Conservation (phyloP, 1,140 invertebrate species). For the Heliconius melpomene region DNA sequence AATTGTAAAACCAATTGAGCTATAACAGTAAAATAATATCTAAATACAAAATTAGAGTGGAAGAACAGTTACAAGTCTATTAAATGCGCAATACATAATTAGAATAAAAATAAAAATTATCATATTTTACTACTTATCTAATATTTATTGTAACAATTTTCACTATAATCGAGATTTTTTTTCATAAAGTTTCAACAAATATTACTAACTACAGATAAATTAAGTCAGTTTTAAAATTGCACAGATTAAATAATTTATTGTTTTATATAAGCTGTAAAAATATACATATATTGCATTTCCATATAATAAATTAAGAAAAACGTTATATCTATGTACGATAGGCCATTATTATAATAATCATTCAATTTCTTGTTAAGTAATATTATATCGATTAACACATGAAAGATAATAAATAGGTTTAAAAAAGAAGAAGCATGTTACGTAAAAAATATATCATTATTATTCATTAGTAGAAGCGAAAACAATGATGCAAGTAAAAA, state of each 20-base stretch:
- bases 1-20: conserved; percentile 12
- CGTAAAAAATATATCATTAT: no score
- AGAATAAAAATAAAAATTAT: conserved; percentile 16
- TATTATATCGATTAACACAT: no score
- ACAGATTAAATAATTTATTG: not conserved
- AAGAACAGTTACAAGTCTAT: conserved; percentile 23
- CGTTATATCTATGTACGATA: not conserved
- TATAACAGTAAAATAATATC: conserved; percentile 11
- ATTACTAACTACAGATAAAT: not conserved
- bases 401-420: no score
- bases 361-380: not conserved
- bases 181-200: not conserved
- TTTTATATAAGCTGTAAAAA: not conserved
- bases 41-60: conserved; percentile 11
- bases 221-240: conserved; percentile 8
- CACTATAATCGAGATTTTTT: conserved; percentile 7
- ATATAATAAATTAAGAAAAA: conserved; percentile 2
- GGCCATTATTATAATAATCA: not conserved
- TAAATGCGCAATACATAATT: conserved; percentile 19
- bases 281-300: not conserved
- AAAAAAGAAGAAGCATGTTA: no score
- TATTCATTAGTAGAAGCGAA: no score
- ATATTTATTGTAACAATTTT: conserved; percentile 22
- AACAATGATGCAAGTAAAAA: no score
- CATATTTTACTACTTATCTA: conserved; percentile 26